Percentiles rank a stretch among this genome's conserved stretches.
Conservation (phyloP, 2,113 vertebrate genomes). For the Phalacrocorax aristotelis region DNA sequence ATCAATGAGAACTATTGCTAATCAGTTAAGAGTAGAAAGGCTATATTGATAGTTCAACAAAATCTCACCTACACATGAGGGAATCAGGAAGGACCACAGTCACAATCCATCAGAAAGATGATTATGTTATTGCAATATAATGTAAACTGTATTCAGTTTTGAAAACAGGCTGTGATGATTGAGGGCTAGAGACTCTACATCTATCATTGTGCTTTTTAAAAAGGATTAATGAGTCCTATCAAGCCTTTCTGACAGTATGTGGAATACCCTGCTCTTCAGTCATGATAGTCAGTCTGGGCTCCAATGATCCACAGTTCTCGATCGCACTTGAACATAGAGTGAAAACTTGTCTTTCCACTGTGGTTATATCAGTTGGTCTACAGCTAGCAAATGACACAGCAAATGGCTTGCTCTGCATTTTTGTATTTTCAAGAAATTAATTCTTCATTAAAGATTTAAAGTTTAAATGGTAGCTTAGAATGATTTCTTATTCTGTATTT, state of each 20-base stretch:
- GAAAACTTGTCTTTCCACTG: neutral
- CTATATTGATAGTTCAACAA: neutral
- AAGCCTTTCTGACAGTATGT: neutral
- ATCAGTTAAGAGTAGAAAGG: neutral
- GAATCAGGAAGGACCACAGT: neutral
- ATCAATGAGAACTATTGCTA: neutral
- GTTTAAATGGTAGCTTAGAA: neutral
- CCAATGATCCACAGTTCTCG: fast-evolving
- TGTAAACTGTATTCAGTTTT: neutral
- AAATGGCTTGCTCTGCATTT: neutral
- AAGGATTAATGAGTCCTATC: neutral
- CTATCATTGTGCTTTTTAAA: neutral
- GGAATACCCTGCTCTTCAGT: neutral
- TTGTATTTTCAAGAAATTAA: neutral
- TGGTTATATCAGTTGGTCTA: neutral
- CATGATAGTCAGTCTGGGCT: neutral
- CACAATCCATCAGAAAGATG: neutral
- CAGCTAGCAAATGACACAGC: neutral
- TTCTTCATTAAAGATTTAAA: neutral
- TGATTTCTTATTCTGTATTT: neutral
- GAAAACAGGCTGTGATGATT: neutral
- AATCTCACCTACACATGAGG: neutral
- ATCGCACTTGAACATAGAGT: neutral
- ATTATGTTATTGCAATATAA: neutral
- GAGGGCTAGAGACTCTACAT: neutral